phyloP scores from a whole-genome alignment of 2,888 invertebrate species.

The Aethes cnicana region DNA sequence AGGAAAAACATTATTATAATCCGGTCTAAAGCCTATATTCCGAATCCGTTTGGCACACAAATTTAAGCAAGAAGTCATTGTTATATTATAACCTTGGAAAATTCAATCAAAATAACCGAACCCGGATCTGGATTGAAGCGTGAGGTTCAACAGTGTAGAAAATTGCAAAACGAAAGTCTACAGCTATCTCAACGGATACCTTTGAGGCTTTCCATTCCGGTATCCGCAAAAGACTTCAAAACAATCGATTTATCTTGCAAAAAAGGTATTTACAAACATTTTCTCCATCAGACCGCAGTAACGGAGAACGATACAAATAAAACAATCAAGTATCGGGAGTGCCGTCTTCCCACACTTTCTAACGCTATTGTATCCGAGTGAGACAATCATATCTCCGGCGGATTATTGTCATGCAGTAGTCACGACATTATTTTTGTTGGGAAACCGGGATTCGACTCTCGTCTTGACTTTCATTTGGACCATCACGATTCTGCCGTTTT shows the following conservation, averaged over 20 bases:
- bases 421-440: constrained; percentile 48
- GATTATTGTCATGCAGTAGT: constrained; percentile 53
- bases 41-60: background rate
- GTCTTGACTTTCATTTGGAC: constrained; percentile 42
- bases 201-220: constrained; percentile 9
- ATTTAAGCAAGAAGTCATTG: constrained; percentile 2
- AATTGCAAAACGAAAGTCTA: constrained; percentile 5
- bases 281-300: constrained; percentile 44
- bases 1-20: too few relatives aligned
- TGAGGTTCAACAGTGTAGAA: background rate
- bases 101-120: background rate
- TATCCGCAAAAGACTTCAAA: constrained; percentile 10
- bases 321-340: constrained; percentile 67
- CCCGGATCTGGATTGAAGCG: constrained; percentile 2
- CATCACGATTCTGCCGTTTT: constrained; percentile 34
- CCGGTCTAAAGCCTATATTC: background rate
- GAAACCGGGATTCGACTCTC: constrained; percentile 39
- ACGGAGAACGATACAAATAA: constrained; percentile 39
- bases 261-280: constrained; percentile 46
- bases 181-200: background rate
- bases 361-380: constrained; percentile 66
- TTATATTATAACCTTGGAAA: constrained; percentile 1
- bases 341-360: constrained; percentile 77
- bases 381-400: constrained; percentile 64
- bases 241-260: constrained; percentile 38